A percentile compares a stretch with the other conserved stretches of the same genome.
These are phyloP conservation scores for Chaetodon trifasciatus DNA, from an alignment of 2,797 vertebrate genomes.

Conservation along the genomic window DNA sequence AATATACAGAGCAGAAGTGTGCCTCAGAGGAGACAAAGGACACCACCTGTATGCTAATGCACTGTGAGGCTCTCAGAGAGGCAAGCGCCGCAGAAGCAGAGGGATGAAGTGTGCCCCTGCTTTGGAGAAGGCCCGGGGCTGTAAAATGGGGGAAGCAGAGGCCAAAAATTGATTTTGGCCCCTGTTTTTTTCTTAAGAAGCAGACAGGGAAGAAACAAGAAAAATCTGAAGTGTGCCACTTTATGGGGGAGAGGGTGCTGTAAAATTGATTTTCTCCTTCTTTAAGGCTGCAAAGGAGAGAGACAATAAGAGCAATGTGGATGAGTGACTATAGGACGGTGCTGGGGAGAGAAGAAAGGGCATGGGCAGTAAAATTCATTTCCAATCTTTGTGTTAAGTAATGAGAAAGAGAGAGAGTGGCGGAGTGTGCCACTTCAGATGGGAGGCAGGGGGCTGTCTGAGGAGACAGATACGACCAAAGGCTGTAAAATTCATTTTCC, in stretches of 20 bases:
- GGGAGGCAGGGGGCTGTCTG: conserved; percentile 25
- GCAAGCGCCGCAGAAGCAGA: conserved; percentile 46
- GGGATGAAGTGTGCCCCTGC: conserved; percentile 67
- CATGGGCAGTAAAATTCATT: conserved; percentile 76
- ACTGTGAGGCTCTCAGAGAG: conserved; percentile 41
- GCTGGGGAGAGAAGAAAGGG: conserved; percentile 65
- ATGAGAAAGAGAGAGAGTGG: conserved; percentile 70
- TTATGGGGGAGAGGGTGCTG: conserved; percentile 70
- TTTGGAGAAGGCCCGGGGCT: conserved; percentile 36
- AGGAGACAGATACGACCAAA: conserved; percentile 59
- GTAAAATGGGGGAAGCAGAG: conserved; percentile 64
- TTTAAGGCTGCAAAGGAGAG: conserved; percentile 70
- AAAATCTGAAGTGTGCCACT: conserved; percentile 68
- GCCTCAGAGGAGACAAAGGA: conserved; percentile 76
- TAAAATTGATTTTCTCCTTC: conserved; percentile 85
- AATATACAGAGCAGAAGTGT: conserved; percentile 76
- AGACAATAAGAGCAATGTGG: conserved; percentile 69
- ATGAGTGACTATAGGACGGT: conserved; percentile 57
- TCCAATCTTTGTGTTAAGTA: conserved; percentile 80
- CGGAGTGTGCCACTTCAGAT: conserved; percentile 58
- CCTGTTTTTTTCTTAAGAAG: conserved; percentile 35
- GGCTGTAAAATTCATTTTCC: conserved; percentile 75
- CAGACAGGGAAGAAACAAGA: conserved; percentile 59
- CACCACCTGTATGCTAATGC: conserved; percentile 87
- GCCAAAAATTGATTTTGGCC: conserved; percentile 76